These are phyloP conservation scores for Chaetodon trifasciatus DNA, from an alignment of 2,797 vertebrate genomes.

Conservation along the genomic window DNA sequence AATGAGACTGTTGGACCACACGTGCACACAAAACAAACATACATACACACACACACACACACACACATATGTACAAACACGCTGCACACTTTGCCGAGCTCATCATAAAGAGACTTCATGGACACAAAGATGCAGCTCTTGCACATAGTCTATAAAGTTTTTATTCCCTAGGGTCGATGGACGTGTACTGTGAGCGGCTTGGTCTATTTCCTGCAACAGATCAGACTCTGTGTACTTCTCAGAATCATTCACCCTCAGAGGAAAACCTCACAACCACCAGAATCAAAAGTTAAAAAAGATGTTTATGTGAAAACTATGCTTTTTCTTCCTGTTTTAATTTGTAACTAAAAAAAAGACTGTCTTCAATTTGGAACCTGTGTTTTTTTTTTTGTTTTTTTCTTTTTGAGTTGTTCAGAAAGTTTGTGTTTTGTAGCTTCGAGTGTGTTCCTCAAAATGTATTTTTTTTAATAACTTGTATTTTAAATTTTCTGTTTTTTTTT, in stretches of 20 bases:
- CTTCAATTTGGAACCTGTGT: slow-evolving; percentile 58
- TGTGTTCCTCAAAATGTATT: slow-evolving; percentile 71
- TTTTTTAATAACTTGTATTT: slow-evolving; percentile 67
- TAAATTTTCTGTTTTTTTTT: slow-evolving; percentile 59
- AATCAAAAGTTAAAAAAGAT: slow-evolving; percentile 60
- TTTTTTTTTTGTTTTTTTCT: slow-evolving; percentile 59
- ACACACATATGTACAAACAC: slow-evolving; percentile 21
- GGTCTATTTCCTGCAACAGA: slow-evolving; percentile 42
- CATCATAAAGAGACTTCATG: slow-evolving; percentile 47
- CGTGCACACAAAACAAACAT: slow-evolving; percentile 14
- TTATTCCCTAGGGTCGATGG: slow-evolving; percentile 59
- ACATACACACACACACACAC: slow-evolving; percentile 12
- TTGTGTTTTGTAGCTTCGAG: slow-evolving; percentile 78
- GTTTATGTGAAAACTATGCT: slow-evolving; percentile 76
- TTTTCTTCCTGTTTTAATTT: slow-evolving; percentile 71
- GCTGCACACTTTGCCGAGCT: slow-evolving; percentile 52
- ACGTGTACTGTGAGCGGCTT: slow-evolving; percentile 25
- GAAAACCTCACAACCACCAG: slow-evolving; percentile 59
- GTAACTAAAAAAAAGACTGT: slow-evolving; percentile 77
- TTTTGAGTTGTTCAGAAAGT: slow-evolving; percentile 67
- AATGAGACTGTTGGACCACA: slow-evolving; percentile 48
- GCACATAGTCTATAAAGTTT: slow-evolving; percentile 58
- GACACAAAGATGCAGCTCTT: slow-evolving; percentile 58
- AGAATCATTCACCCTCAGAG: slow-evolving; percentile 48
- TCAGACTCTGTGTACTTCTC: slow-evolving; percentile 41